Base-by-base conservation (phyloP, 1,140 invertebrate genomes). In the Pseudoatta argentina region DNA sequence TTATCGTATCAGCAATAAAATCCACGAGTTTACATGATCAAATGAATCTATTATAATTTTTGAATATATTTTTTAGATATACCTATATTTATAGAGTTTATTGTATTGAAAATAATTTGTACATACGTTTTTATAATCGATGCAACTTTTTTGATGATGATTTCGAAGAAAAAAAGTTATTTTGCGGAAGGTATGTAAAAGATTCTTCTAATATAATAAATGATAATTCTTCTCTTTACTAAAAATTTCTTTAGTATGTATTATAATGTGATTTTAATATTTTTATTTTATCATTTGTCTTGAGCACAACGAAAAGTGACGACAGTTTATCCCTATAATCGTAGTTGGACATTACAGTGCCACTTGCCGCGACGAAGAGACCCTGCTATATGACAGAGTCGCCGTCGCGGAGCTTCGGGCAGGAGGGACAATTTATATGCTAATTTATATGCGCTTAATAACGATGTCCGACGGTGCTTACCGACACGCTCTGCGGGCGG, bases 391-490 rank as follows among this genome's bases (percentile, higher is more conserved):
- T 61, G 57, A 51, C 69, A 48, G 67, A 75, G 18, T 83, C 69
- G 24, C 69, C 55, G 79, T 87, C 76, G 86, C 72, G 88, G 59
- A 78, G 86, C 85, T 73, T 88, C 87, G 86, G 78, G 67, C 85
- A 89, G 88, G 83, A 69, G 77, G 93, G 88, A 94, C 94, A 95
- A 95, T 95, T 95, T 95, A 95, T 95, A 95, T 95, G 95, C 94
- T 95, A 95, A 95, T 95, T 95, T 95, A 95, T 95, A 95, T 95
- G 93, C 94, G 94, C 92, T 95, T 95, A 95, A 95, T 95, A 95
- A 95, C 94, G 93, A 95, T 95, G 94, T 95, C 94, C 93, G 91
- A 94, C 94, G 93, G 92, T 93, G 93, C 93, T 94, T 94, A 95
- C 94, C 91, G 94, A 93, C 94, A 94, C 94, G 93, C 92, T 94